Evolutionary conservation across 2,888 invertebrate species (phyloP), one percentile per base, ranked within the genome.

Genomic region (Eulithis testata): DNA sequence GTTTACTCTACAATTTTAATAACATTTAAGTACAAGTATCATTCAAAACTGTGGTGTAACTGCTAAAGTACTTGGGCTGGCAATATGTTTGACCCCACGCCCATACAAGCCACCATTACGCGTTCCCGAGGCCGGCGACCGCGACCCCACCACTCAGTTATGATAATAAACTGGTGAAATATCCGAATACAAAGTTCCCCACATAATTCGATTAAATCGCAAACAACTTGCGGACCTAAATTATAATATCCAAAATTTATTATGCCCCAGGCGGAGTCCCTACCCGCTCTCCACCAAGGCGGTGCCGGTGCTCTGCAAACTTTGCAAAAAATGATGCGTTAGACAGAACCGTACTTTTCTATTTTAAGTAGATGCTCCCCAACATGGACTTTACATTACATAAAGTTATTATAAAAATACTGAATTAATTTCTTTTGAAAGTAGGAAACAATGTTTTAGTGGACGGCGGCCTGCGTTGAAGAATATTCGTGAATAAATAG

Each of bases 121-220:
- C 9, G 47, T 21, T 21, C 51, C 45, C 44, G 8, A 37, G 51
- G 63, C 47, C 21, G 21, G 21, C 21, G 21, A 21, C 21, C 21
- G 21, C 21, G 21, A 21, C 21, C 21, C 63, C 52, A 52, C 21
- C 45, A 57, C 4, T 57, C 62, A 37, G 44, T 58, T 66, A 66
- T 59, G 51, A 60, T 63, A 66, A 66, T 66, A 66, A 63, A 66
- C 63, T 59, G 66, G 52, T 53, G 44, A 53, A 66, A 59, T 54
- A 58, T 54, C 63, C 60, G 27, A 65, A 59, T 44, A 63, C 66
- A 60, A 60, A 63, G 66, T 63, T 65, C 50, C 57, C 59, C 65
- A 58, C 71, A 71, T 71, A 65, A 71, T 69, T 69, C 71, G 69
- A 71, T 71, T 71, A 71, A 63, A 65, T 43, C 60, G 61, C 49